phyloP scores from a whole-genome alignment of 1,140 invertebrate species.

The Argopecten irradians region DNA sequence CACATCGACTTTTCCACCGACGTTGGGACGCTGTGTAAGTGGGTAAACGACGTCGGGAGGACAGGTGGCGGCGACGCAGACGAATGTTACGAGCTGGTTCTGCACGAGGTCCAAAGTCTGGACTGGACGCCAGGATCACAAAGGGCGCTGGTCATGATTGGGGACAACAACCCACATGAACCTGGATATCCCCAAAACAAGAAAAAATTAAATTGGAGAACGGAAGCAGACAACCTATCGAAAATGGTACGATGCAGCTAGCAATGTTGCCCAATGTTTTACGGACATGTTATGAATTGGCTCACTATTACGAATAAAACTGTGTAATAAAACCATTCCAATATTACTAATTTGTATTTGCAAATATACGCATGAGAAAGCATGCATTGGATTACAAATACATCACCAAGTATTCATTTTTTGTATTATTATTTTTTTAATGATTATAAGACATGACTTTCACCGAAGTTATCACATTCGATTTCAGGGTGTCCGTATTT shows the following conservation, averaged over 20 bases:
- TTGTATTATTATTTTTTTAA: too few relatives aligned
- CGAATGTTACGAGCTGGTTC: constrained; percentile 69
- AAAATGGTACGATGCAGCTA: constrained; percentile 54
- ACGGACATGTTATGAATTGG: too few relatives aligned
- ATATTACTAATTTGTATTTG: too few relatives aligned
- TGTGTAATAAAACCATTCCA: neutral
- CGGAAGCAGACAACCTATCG: constrained; percentile 54
- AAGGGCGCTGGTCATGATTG: constrained; percentile 65
- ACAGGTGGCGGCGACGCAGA: constrained; percentile 60
- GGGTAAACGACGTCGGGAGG: constrained; percentile 53
- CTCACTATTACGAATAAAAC: neutral
- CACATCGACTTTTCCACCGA: constrained; percentile 60
- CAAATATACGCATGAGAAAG: too few relatives aligned
- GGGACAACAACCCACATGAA: constrained; percentile 64
- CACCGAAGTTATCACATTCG: neutral
- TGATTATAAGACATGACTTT: too few relatives aligned
- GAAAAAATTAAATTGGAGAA: constrained; percentile 63
- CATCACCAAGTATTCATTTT: too few relatives aligned
- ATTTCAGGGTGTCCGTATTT: constrained; percentile 55
- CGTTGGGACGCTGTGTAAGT: constrained; percentile 56
- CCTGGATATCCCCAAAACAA: constrained; percentile 56
- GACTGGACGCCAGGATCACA: constrained; percentile 67
- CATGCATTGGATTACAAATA: too few relatives aligned
- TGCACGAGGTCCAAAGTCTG: constrained; percentile 60
- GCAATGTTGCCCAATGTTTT: too few relatives aligned